phyloP scores from a whole-genome alignment of 2,797 vertebrate genomes.

The Graptemys geographica region DNA sequence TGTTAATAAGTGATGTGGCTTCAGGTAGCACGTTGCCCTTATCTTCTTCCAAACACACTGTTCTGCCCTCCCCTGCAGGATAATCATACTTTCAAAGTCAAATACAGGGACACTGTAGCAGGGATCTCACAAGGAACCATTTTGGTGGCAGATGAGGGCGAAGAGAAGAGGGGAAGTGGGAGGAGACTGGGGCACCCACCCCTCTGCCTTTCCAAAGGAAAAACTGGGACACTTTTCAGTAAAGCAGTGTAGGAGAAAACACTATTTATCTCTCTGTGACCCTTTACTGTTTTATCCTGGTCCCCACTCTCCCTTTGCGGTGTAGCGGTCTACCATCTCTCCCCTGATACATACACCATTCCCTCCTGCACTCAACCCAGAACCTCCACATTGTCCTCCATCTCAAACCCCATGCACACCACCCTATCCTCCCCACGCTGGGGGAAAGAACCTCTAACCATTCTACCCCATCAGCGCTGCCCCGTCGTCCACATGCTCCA shows the following conservation, averaged over 20 bases:
- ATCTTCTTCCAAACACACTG: accelerated
- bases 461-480: too few relatives aligned
- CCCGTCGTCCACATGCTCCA: too few relatives aligned
- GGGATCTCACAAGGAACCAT: background rate
- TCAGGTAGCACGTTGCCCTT: accelerated
- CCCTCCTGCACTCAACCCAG: background rate
- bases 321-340: background rate
- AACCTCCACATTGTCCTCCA: background rate
- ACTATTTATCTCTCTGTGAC: background rate
- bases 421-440: too few relatives aligned
- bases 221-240: background rate
- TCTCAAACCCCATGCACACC: background rate
- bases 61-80: background rate
- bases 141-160: background rate
- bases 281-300: background rate
- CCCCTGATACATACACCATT: background rate
- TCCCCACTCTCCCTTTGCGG: background rate
- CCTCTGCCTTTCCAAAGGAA: background rate
- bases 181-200: too few relatives aligned
- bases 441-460: too few relatives aligned
- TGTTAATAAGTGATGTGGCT: background rate
- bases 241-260: background rate
- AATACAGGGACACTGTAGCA: background rate
- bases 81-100: background rate
- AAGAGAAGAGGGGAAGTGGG: background rate